These are phyloP conservation scores for Tinea trinotella DNA, from an alignment of 2,888 invertebrate genomes.

Conservation along the genomic window DNA sequence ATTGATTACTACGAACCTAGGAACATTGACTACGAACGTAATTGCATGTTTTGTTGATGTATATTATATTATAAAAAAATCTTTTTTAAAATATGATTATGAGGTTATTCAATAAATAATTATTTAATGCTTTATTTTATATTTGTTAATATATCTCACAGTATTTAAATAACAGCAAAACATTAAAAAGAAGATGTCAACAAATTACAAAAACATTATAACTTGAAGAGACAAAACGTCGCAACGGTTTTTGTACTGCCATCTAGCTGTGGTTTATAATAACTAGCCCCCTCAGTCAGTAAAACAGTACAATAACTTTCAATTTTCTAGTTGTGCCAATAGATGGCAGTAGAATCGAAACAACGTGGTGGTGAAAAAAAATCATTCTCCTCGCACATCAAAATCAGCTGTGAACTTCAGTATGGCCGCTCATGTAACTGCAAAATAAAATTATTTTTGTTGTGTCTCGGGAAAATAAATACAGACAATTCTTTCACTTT, in stretches of 20 bases:
- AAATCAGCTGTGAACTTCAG: constrained; percentile 73
- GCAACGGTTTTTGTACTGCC: neutral
- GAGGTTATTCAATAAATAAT: too few species aligned
- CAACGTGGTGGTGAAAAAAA: constrained; percentile 56
- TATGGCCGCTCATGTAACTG: constrained; percentile 64
- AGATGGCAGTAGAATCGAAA: constrained; percentile 32
- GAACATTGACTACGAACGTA: too few species aligned
- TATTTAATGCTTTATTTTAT: too few species aligned
- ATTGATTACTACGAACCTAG: too few species aligned
- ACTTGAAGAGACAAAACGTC: too few species aligned
- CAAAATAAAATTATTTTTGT: constrained; percentile 59
- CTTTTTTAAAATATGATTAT: too few species aligned
- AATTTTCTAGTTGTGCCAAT: neutral
- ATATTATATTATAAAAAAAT: too few species aligned
- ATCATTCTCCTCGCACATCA: constrained; percentile 54
- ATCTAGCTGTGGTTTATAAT: neutral
- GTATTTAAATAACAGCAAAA: too few species aligned
- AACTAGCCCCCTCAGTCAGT: constrained; percentile 25
- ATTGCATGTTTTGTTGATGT: too few species aligned
- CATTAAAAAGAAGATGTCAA: too few species aligned
- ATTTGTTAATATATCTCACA: too few species aligned
- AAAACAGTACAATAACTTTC: constrained; percentile 33
- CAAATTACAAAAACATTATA: too few species aligned
- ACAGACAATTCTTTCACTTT: neutral
- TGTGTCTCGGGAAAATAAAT: constrained; percentile 1